Percentiles rank a stretch among this genome's conserved stretches.
Evolutionary conservation across 1,140 invertebrate species (phyloP).

Genomic region (Drosophila prosaltans): DNA sequence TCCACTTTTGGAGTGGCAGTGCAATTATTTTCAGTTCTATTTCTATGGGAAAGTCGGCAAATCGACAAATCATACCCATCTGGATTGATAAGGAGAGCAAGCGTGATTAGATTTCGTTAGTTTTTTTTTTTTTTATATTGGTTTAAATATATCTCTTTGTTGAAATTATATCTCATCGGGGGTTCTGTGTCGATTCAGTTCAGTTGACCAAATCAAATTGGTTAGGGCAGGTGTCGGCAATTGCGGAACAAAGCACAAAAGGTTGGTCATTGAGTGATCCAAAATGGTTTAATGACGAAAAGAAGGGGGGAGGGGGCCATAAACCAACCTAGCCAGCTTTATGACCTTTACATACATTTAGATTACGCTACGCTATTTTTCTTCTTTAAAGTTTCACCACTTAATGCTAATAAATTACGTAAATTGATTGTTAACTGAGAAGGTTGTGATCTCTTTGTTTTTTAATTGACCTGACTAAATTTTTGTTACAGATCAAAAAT

Average conservation of each 20-base stretch:
- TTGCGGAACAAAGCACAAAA: constrained; percentile 3
- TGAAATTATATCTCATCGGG: constrained; percentile 4
- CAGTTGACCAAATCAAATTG: constrained; percentile 4
- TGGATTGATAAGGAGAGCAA: constrained; percentile 11
- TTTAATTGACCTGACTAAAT: constrained; percentile 14
- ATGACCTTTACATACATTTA: background rate
- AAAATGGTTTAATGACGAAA: background rate
- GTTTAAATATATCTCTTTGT: constrained; percentile 10
- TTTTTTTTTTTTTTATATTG: background rate
- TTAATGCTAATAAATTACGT: constrained; percentile 37
- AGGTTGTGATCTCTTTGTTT: background rate
- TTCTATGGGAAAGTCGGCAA: constrained; percentile 19
- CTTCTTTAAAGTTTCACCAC: background rate
- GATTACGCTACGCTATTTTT: background rate
- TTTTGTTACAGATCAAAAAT: constrained; percentile 43
- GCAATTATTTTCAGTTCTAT: constrained; percentile 15
- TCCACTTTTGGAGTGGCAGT: constrained; percentile 8
- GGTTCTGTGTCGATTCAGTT: background rate
- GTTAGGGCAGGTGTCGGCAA: constrained; percentile 7
- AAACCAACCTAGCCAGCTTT: background rate
- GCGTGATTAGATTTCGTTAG: constrained; percentile 5
- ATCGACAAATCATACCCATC: constrained; percentile 9
- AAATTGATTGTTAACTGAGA: constrained; percentile 23
- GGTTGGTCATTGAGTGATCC: background rate
- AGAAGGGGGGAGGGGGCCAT: background rate